phyloP scores from a whole-genome alignment of 2,113 vertebrate genomes.

The Pandion haliaetus region DNA sequence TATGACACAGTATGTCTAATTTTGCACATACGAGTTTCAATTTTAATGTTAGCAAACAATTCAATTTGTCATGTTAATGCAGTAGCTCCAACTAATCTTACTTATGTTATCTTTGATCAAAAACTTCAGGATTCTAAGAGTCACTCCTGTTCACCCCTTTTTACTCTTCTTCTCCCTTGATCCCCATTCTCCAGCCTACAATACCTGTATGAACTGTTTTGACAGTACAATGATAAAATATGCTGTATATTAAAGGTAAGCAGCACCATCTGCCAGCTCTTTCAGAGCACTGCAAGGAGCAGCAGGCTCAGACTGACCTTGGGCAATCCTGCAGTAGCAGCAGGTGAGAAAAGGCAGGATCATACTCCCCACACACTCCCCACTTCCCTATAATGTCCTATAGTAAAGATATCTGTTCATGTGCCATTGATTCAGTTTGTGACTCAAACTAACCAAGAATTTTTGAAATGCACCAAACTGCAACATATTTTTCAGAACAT shows the following conservation, averaged over 20 bases:
- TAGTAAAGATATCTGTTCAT: neutral
- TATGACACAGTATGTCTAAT: neutral
- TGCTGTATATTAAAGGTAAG: neutral
- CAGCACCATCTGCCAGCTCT: slow-evolving; percentile 53
- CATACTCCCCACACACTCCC: neutral
- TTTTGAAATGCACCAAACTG: neutral
- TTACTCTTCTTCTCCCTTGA: neutral
- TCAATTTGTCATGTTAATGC: neutral
- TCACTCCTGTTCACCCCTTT: neutral
- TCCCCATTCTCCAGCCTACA: neutral
- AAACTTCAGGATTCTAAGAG: neutral
- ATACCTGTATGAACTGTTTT: neutral
- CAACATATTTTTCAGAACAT: neutral
- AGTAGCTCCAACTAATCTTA: neutral
- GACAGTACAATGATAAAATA: neutral
- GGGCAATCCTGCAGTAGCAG: neutral
- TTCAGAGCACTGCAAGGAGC: neutral
- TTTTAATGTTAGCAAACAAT: neutral
- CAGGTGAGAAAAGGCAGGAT: neutral
- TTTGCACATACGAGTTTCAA: neutral
- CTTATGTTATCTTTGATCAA: neutral
- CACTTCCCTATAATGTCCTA: neutral
- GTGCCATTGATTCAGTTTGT: neutral
- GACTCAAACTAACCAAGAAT: neutral
- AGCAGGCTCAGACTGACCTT: neutral